These are phyloP conservation scores for Ornithoptera alexandrae DNA, from an alignment of 2,888 invertebrate species.

Conservation along the genomic window DNA sequence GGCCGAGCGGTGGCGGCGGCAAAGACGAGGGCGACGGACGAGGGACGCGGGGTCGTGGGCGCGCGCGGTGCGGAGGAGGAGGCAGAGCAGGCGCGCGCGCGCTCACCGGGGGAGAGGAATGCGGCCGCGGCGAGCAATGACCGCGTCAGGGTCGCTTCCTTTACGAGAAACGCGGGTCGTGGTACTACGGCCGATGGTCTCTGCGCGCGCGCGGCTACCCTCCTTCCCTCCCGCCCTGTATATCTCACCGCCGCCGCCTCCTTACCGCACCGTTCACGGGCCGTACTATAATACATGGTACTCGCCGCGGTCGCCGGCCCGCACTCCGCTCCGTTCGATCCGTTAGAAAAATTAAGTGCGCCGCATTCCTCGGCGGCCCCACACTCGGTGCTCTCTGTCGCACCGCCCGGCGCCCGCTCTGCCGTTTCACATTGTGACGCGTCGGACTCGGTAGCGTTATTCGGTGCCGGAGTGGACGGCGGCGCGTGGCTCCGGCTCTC, in stretches of 20 bases:
- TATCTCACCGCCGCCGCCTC: conserved; percentile 46
- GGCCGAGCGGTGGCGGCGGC: conserved; percentile 30
- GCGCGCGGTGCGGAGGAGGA: conserved; percentile 37
- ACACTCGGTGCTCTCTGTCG: conserved; percentile 56
- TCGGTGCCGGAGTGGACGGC: neutral
- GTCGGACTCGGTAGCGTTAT: too few relatives aligned
- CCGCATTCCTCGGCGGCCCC: conserved; percentile 71
- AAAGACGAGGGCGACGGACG: too few relatives aligned
- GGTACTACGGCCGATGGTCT: conserved; percentile 67
- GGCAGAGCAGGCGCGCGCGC: conserved; percentile 39
- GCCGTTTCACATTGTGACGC: neutral
- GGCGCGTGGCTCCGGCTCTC: conserved; percentile 31
- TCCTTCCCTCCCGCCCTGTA: conserved; percentile 9
- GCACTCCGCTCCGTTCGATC: conserved; percentile 48
- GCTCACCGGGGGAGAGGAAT: conserved; percentile 60
- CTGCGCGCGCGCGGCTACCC: conserved; percentile 40
- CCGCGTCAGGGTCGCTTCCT: conserved; percentile 80
- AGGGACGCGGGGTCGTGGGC: too few relatives aligned
- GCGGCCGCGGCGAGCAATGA: conserved; percentile 79
- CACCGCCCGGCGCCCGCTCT: conserved; percentile 37
- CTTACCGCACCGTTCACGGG: conserved; percentile 47
- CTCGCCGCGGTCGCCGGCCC: too few relatives aligned
- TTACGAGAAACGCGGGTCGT: conserved; percentile 77
- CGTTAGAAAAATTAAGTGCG: conserved; percentile 79
- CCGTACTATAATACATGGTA: too few relatives aligned